Conservation (phyloP, 2,797 vertebrate species). For the Erpetoichthys calabaricus region DNA sequence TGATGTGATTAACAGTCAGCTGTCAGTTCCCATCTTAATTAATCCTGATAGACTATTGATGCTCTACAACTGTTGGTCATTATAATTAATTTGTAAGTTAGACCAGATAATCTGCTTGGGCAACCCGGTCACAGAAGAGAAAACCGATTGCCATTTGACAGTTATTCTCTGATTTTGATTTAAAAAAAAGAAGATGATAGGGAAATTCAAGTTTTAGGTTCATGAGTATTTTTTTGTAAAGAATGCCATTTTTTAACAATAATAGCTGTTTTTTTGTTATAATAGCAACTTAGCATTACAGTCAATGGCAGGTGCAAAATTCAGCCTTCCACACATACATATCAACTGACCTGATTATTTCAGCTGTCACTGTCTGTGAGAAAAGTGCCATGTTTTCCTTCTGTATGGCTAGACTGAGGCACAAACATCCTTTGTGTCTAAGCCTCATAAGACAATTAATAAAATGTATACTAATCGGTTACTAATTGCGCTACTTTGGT, state of each 20-base stretch:
- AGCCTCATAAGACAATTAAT: conserved; percentile 76
- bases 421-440: conserved; percentile 38
- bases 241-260: too few relatives aligned
- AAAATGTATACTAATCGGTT: conserved; percentile 84
- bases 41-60: conserved; percentile 97
- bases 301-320: conserved; percentile 82
- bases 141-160: conserved; percentile 47
- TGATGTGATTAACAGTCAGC: conserved; percentile 80
- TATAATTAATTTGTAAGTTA: conserved; percentile 94
- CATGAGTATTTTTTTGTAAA: too few relatives aligned
- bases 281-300: conserved; percentile 63
- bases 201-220: neutral
- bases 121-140: conserved; percentile 76
- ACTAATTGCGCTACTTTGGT: conserved; percentile 56
- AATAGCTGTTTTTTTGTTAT: conserved; percentile 10
- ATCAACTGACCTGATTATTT: conserved; percentile 95
- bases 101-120: conserved; percentile 60
- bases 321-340: conserved; percentile 70
- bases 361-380: conserved; percentile 85
- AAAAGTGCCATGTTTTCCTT: conserved; percentile 72
- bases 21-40: conserved; percentile 91
- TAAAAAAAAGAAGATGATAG: conserved; percentile 15
- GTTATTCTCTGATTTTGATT: conserved; percentile 48
- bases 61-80: conserved; percentile 84
- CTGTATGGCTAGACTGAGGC: conserved; percentile 55